Conservation (phyloP, 2,113 vertebrate species). For the Athene cunicularia region DNA sequence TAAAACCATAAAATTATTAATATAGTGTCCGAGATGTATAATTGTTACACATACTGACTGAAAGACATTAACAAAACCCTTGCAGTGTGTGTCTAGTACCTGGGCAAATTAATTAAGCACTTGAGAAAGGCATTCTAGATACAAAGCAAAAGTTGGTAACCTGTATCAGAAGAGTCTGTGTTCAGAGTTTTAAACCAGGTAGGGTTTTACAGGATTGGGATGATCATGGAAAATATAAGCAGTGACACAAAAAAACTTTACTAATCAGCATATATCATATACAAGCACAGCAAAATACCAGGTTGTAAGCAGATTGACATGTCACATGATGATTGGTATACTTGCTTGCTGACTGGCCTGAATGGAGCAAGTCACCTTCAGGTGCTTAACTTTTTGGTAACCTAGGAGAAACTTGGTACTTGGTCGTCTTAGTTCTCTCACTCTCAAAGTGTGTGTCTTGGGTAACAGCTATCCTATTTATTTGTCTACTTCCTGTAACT, state of each 20-base stretch:
- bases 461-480: neutral
- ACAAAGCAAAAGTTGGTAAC: neutral
- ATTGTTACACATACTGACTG: rapidly evolving
- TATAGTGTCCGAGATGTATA: neutral
- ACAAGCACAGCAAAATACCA: neutral
- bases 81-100: neutral
- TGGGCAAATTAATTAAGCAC: neutral
- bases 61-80: neutral
- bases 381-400: neutral
- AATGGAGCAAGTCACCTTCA: neutral
- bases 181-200: neutral
- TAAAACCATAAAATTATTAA: neutral
- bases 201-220: neutral
- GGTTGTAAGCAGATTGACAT: neutral
- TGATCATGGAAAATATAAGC: neutral
- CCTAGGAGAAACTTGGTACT: neutral
- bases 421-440: neutral
- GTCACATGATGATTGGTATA: neutral
- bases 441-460: neutral
- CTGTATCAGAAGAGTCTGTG: neutral
- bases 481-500: neutral
- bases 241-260: neutral
- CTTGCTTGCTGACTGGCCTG: neutral
- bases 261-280: neutral
- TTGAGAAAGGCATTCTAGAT: neutral